Percentiles rank a stretch among this genome's conserved stretches.
Conservation (phyloP, 2,888 invertebrate species). For the Caenorhabditis imperialis region DNA sequence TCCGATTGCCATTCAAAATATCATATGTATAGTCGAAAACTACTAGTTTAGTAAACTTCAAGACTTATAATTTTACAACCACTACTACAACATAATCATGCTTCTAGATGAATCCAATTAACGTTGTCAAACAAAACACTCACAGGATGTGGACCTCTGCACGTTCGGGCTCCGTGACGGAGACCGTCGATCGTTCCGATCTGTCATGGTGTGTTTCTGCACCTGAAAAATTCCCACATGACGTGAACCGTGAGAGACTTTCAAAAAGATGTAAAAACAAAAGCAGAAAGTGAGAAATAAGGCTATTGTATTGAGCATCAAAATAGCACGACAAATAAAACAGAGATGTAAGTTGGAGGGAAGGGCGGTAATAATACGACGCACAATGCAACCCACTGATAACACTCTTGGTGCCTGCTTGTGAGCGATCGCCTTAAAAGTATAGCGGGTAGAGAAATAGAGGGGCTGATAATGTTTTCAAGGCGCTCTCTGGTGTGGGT, state of each 20-base stretch:
- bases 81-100: too few relatives aligned
- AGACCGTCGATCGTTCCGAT: slow-evolving; percentile 2
- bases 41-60: too few relatives aligned
- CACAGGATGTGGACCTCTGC: slow-evolving; percentile 27
- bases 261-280: too few relatives aligned
- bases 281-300: too few relatives aligned
- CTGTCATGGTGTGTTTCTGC: slow-evolving; percentile 23
- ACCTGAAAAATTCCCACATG: too few relatives aligned
- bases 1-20: background rate
- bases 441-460: slow-evolving; percentile 10
- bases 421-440: slow-evolving; percentile 38
- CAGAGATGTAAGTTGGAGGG: slow-evolving; percentile 18
- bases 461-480: slow-evolving; percentile 38
- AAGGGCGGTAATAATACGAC: slow-evolving; percentile 24
- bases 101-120: too few relatives aligned
- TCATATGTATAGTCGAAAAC: background rate
- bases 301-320: too few relatives aligned
- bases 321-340: too few relatives aligned
- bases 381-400: slow-evolving; percentile 29
- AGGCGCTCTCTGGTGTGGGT: slow-evolving; percentile 25
- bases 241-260: too few relatives aligned
- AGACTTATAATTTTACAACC: too few relatives aligned
- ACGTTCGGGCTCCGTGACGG: slow-evolving; percentile 10
- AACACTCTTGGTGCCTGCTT: slow-evolving; percentile 24
- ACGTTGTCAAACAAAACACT: background rate